Evolutionary conservation across 2,113 vertebrate species (phyloP), one percentile per base, ranked within the genome.

Genomic region (Pluvialis apricaria): DNA sequence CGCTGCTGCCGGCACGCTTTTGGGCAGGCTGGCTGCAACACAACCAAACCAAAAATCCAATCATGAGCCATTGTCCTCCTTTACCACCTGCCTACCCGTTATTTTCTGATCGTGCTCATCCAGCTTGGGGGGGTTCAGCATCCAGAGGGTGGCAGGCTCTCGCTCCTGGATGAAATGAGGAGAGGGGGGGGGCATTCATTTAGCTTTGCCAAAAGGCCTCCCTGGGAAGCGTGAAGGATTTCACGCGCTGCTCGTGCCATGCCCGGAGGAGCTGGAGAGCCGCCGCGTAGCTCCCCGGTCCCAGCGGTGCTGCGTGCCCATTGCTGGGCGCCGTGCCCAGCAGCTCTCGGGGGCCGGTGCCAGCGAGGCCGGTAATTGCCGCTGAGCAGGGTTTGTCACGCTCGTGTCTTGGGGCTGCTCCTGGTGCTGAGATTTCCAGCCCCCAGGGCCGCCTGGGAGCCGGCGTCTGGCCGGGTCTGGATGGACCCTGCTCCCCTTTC

Each of bases 391-490:
- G 14, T 61, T 89, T 29, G 76, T 40, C 81, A 82, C 3, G 0
- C 9, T 16, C 2, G 1, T 21, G 29, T 31, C 57, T 18, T 5
- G 22, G 66, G 55, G 6, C 54, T 15, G 29, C 12, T 71, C 31
- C 45, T 3, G 42, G 15, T 16, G 36, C 45, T 45, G 9, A 81
- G 72, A 26, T 72, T 47, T 62, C 6, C 73, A 52, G 20, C 29
- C 31, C 34, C 40, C 6, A 0, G 28, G 52, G 31, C 32, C 1
- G 4, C 36, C 29, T 5, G 44, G 80, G 32, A 91, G 11, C 47
- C 1, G 1, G 8, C 0, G 0, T 60, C 44, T n/a, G 7, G 0
- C 24, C 75, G 32, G 40, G 13, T 1, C 8, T 11, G n/a, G 18
- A 13, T 45, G 57, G 78, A 55, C 8, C 13, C 24, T 1, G 26